phyloP scores from a whole-genome alignment of 2,888 invertebrate genomes.

The Oligia strigilis region DNA sequence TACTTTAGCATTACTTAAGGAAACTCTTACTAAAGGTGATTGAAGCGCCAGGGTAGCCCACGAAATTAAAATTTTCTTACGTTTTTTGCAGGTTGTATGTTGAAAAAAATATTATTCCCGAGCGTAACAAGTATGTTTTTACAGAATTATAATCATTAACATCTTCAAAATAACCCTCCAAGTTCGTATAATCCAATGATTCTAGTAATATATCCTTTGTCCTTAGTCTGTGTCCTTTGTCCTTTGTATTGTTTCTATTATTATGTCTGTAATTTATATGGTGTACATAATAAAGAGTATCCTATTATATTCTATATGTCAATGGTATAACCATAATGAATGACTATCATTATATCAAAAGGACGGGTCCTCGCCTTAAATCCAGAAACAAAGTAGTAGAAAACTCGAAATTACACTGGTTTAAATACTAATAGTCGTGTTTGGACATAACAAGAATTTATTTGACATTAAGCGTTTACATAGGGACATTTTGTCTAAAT shows the following conservation, averaged over 20 bases:
- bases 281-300: too few relatives aligned
- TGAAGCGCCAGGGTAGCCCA: background rate
- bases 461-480: conserved; percentile 27
- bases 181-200: too few relatives aligned
- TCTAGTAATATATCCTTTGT: too few relatives aligned
- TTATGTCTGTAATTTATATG: too few relatives aligned
- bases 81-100: background rate
- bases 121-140: background rate
- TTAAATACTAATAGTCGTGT: conserved; percentile 20
- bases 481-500: conserved; percentile 24
- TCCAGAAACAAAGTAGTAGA: conserved; percentile 9
- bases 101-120: background rate
- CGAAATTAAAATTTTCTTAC: background rate
- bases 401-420: conserved; percentile 16
- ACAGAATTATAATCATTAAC: background rate
- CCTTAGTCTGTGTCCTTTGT: too few relatives aligned
- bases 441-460: conserved; percentile 26
- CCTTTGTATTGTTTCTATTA: too few relatives aligned
- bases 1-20: background rate
- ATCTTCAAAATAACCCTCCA: background rate
- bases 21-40: background rate
- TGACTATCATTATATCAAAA: background rate
- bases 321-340: background rate
- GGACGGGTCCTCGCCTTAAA: conserved; percentile 18
- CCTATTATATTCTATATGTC: too few relatives aligned